Evolutionary conservation across 30 jellyfish, hydroid and myxozoan genomes (phyloP).

Genomic region (Chrysaora quinquecirrha): DNA sequence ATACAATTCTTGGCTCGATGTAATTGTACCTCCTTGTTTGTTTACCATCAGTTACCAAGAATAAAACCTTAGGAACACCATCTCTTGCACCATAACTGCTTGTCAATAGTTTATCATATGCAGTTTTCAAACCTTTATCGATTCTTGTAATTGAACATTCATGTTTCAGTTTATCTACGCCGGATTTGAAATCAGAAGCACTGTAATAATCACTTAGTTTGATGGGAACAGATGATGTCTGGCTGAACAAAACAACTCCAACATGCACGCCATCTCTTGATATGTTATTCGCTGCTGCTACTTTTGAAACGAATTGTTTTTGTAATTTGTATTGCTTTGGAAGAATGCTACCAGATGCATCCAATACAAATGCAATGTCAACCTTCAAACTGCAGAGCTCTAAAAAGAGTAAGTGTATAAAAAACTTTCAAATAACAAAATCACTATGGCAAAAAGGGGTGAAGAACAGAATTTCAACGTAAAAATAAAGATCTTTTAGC

Average conservation of each 20-base stretch:
- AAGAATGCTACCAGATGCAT: slow-evolving; percentile 55
- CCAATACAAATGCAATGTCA: slow-evolving; percentile 50
- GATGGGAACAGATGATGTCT: slow-evolving; percentile 27
- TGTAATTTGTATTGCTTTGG: slow-evolving; percentile 41
- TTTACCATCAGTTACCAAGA: slow-evolving; percentile 33
- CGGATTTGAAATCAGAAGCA: slow-evolving; percentile 23
- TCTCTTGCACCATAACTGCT: slow-evolving; percentile 57
- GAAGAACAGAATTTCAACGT: too few relatives aligned
- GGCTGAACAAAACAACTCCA: slow-evolving; percentile 55
- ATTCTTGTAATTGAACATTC: slow-evolving; percentile 27
- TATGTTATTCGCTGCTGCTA: slow-evolving; percentile 29
- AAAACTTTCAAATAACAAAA: too few relatives aligned
- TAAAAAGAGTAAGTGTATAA: too few relatives aligned
- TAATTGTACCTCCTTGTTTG: slow-evolving; percentile 12
- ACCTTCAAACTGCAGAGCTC: slow-evolving; percentile 48
- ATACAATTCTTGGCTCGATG: slow-evolving; percentile 56
- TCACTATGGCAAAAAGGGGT: too few relatives aligned
- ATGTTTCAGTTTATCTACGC: slow-evolving; percentile 23
- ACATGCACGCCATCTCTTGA: slow-evolving; percentile 42
- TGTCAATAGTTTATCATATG: slow-evolving; percentile 42
- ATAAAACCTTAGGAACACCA: slow-evolving; percentile 31
- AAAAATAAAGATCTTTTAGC: too few relatives aligned
- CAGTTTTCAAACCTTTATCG: slow-evolving; percentile 44
- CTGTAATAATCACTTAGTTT: slow-evolving; percentile 51
- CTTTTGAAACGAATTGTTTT: slow-evolving; percentile 34